These are phyloP conservation scores for Isotomurus palustris DNA, from an alignment of 2,888 invertebrate species.

Conservation along the genomic window DNA sequence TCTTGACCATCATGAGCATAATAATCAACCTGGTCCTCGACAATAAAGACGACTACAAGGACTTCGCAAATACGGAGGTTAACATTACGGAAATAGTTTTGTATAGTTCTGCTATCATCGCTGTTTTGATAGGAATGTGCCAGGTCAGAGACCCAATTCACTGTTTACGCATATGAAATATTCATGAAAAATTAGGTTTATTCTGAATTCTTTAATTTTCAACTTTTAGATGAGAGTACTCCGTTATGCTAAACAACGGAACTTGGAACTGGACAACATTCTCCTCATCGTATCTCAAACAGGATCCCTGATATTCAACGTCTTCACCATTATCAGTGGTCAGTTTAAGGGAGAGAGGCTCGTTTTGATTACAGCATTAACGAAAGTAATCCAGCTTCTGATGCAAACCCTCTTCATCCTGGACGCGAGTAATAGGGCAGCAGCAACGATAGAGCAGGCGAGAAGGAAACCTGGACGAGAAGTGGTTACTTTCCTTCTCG, in stretches of 20 bases:
- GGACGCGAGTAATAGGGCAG: slow-evolving; percentile 80
- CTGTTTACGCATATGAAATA: too few relatives aligned
- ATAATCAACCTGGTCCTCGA: slow-evolving; percentile 87
- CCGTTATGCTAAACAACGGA: slow-evolving; percentile 75
- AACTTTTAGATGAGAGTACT: slow-evolving; percentile 63
- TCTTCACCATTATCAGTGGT: slow-evolving; percentile 89
- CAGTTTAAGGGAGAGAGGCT: slow-evolving; percentile 69
- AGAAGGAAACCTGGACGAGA: slow-evolving; percentile 85
- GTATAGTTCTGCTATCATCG: slow-evolving; percentile 78
- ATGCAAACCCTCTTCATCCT: slow-evolving; percentile 86
- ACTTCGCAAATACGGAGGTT: slow-evolving; percentile 79
- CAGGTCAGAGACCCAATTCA: slow-evolving; percentile 57
- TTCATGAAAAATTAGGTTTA: not conserved
- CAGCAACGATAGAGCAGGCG: slow-evolving; percentile 74
- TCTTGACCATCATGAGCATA: slow-evolving; percentile 82
- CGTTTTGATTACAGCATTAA: slow-evolving; percentile 75
- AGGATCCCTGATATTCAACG: slow-evolving; percentile 88
- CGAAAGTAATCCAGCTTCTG: slow-evolving; percentile 80
- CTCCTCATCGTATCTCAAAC: slow-evolving; percentile 88
- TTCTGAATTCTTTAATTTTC: not conserved
- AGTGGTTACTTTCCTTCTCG: slow-evolving; percentile 58
- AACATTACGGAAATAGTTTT: slow-evolving; percentile 82
- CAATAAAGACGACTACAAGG: slow-evolving; percentile 70
- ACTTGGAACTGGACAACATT: slow-evolving; percentile 82
- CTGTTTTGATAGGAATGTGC: slow-evolving; percentile 81